Percentiles rank a stretch among this genome's conserved stretches.
Conservation (phyloP, 2,113 vertebrate genomes). For the Spheniscus mendiculus region DNA sequence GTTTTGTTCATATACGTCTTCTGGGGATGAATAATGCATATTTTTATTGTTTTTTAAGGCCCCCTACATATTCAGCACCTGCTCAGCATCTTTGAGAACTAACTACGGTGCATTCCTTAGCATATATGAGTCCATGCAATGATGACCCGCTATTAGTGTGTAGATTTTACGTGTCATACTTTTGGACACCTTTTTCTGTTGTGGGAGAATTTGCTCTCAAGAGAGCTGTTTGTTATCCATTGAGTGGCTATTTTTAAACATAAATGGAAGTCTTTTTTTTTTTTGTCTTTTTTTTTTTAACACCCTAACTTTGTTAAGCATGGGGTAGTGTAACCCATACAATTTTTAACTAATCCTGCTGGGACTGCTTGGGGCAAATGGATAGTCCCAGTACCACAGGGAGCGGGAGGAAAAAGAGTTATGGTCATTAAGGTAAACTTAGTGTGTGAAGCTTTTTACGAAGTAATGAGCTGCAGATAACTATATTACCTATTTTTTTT, state of each 20-base stretch:
- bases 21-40: background rate
- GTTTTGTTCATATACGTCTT: background rate
- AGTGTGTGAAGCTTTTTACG: background rate
- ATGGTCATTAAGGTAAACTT: background rate
- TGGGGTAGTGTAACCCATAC: background rate
- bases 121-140: background rate
- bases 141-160: background rate
- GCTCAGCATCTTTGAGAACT: background rate
- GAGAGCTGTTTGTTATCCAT: background rate
- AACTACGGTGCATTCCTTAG: background rate
- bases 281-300: too few relatives aligned
- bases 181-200: background rate
- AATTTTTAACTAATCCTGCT: background rate
- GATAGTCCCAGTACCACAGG: background rate
- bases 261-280: background rate
- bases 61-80: background rate
- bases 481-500: background rate
- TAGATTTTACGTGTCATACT: background rate
- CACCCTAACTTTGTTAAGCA: background rate
- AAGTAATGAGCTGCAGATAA: background rate
- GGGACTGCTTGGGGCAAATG: background rate
- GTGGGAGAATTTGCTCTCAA: background rate
- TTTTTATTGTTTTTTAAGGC: background rate
- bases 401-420: background rate
- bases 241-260: background rate